Evolutionary conservation across 2,888 invertebrate genomes (phyloP), one percentile per base, ranked within the genome.

Genomic region (Nomada ruficornis): DNA sequence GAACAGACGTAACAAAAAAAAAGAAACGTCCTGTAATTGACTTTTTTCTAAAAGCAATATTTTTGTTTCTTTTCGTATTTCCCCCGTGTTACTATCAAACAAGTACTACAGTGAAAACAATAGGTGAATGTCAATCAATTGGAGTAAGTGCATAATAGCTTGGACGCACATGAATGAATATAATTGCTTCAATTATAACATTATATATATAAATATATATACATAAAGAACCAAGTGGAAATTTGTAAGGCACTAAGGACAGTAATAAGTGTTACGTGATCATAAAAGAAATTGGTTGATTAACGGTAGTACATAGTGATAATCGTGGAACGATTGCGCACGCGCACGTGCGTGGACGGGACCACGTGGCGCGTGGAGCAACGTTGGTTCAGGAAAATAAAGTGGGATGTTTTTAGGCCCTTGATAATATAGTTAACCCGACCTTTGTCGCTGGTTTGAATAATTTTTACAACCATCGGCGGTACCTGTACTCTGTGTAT

Each of bases 401-500:
- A 77, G 72, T 72, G 77, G 85, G 74, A 85, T 88, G 86, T 84
- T 88, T 86, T 80, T 84, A 85, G 84, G 60, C 82, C 80, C 86
- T 86, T 86, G 50, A 60, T 73, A 65, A 65, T 90, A 89, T 83
- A 77, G 82, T 88, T 89, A 89, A 90, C 82, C 79, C 85, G 85
- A 88, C 82, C 84, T 89, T 89, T 83, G 88, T 88, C 88, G 88
- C 83, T 91, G 90, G 76, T 86, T 86, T 83, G 77, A 84, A 86
- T 80, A 44, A 82, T 84, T 87, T 81, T 87, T 83, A 67, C 82
- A 79, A 82, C 82, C 83, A 85, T 83, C 89, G 89, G 87, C 88
- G 85, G 91, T 91, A 92, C 91, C 91, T 92, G 90, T 91, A 89
- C 85, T 90, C 88, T 89, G 86, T 90, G 89, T 91, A 90, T 89